Evolutionary conservation across 2,888 invertebrate genomes (phyloP).

Genomic region (Tetrapedia diversipes): DNA sequence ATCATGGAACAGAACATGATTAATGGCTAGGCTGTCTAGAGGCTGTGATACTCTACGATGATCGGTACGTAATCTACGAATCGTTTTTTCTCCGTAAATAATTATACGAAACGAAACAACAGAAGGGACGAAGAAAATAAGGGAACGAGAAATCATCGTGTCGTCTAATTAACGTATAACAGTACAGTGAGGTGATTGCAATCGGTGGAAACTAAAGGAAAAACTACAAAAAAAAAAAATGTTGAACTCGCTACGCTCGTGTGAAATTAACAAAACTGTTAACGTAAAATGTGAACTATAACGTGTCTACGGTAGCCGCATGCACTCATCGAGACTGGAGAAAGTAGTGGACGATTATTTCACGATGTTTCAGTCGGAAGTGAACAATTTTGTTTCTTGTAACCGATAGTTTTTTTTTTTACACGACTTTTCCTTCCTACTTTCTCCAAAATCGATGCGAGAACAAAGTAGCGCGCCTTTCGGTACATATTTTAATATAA

Average conservation of each 20-base stretch:
- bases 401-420: too few relatives aligned
- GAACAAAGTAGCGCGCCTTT: conserved; percentile 11
- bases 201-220: conserved; percentile 28
- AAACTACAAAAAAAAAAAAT: conserved; percentile 23
- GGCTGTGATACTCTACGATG: conserved; percentile 24
- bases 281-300: conserved; percentile 29
- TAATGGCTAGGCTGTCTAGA: conserved; percentile 12
- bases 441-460: conserved; percentile 48
- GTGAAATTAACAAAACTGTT: conserved; percentile 28
- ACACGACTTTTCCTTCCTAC: conserved; percentile 14
- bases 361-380: not conserved
- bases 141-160: not conserved
- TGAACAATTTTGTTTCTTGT: not conserved
- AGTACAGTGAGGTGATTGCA: not conserved
- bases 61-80: conserved; percentile 18
- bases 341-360: conserved; percentile 41
- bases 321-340: conserved; percentile 56
- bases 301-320: conserved; percentile 50
- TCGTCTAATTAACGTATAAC: conserved; percentile 12
- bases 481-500: not conserved
- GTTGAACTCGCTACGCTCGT: conserved; percentile 10
- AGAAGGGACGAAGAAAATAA: not conserved
- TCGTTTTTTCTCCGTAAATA: not conserved
- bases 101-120: not conserved
- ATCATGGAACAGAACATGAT: conserved; percentile 10